Evolutionary conservation across 2,113 vertebrate species (phyloP).

Genomic region (Caloenas nicobarica): DNA sequence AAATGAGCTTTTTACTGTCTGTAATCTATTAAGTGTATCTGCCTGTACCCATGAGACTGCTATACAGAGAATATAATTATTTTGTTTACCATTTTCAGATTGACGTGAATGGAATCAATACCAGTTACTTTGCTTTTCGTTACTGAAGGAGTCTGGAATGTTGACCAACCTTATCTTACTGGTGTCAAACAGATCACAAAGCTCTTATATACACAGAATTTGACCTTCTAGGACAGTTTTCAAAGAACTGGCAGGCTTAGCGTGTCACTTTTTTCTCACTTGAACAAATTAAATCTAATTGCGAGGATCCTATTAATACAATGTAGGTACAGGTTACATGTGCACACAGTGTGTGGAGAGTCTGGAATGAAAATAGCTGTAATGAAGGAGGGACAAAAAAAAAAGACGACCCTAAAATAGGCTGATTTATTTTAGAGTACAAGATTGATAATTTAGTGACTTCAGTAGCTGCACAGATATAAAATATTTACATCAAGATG

Average conservation of each 20-base stretch:
- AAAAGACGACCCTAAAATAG: not conserved
- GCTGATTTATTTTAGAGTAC: not conserved
- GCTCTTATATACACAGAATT: not conserved
- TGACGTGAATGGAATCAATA: conserved; percentile 33
- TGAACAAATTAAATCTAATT: conserved; percentile 47
- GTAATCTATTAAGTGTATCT: not conserved
- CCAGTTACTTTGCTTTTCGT: conserved; percentile 47
- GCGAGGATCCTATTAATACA: conserved; percentile 8
- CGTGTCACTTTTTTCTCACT: conserved; percentile 1
- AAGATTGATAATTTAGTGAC: not conserved
- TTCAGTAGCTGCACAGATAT: not conserved
- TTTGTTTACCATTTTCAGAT: conserved; percentile 35
- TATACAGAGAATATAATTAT: not conserved
- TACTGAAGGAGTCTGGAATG: conserved; percentile 20
- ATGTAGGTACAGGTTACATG: not conserved
- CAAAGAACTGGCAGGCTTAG: conserved; percentile 24
- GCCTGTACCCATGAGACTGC: not conserved
- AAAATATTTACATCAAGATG: conserved; percentile 10
- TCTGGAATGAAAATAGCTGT: conserved; percentile 10
- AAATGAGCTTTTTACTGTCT: not conserved
- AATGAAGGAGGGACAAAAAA: not conserved
- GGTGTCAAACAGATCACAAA: not conserved
- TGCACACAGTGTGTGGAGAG: not conserved
- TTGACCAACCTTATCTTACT: conserved; percentile 9
- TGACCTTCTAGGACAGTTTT: conserved; percentile 15